A percentile compares a stretch with the other conserved stretches of the same genome.
phyloP scores from a whole-genome alignment of 2,888 invertebrate genomes.

The Brachynemurus nebulosus region DNA sequence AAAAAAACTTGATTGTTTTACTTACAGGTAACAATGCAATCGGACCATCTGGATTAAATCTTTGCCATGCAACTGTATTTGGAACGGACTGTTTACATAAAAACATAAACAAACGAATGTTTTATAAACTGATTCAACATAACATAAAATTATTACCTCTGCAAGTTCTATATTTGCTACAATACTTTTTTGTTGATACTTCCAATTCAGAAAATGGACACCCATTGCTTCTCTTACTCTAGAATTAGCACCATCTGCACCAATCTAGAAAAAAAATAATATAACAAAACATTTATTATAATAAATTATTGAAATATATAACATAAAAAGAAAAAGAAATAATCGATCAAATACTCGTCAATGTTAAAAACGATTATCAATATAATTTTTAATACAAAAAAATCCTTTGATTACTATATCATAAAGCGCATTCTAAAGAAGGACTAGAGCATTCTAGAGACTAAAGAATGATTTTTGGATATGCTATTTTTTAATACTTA shows the following conservation, averaged over 20 bases:
- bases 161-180: conserved; percentile 79
- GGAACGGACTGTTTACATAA: conserved; percentile 43
- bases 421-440: too few relatives aligned
- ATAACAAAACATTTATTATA: too few relatives aligned
- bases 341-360: too few relatives aligned
- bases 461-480: too few relatives aligned
- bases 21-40: conserved; percentile 77
- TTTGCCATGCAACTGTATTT: conserved; percentile 90
- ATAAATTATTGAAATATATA: too few relatives aligned
- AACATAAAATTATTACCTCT: conserved; percentile 51
- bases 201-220: conserved; percentile 64
- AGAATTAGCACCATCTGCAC: conserved; percentile 90
- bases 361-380: too few relatives aligned
- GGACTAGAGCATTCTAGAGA: too few relatives aligned
- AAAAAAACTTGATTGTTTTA: conserved; percentile 12
- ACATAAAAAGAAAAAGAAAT: too few relatives aligned
- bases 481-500: too few relatives aligned
- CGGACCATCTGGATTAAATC: conserved; percentile 85
- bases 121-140: not conserved
- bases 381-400: too few relatives aligned
- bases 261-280: conserved; percentile 50
- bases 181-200: conserved; percentile 81
- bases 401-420: too few relatives aligned
- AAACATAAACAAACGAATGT: not conserved
- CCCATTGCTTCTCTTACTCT: conserved; percentile 70